Evolutionary conservation across 2,797 vertebrate species (phyloP).

Genomic region (Hirundo rustica): DNA sequence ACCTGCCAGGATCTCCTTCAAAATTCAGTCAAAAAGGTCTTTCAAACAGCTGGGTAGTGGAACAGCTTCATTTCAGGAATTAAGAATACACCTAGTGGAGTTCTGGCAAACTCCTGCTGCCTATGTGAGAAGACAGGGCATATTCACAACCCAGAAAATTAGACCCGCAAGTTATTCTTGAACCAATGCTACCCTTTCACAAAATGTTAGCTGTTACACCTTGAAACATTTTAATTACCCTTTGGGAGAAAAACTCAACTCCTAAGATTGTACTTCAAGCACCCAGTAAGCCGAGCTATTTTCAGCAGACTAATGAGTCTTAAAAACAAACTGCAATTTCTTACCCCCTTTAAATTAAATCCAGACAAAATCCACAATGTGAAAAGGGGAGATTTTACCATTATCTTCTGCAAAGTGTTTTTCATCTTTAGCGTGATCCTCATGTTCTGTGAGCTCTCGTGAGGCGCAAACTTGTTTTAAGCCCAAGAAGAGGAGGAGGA

Average conservation of each 20-base stretch:
- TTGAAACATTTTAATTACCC: neutral
- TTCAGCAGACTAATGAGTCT: slow-evolving; percentile 43
- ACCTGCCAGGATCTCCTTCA: neutral
- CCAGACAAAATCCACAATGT: slow-evolving; percentile 57
- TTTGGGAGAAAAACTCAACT: neutral
- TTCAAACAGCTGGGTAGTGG: neutral
- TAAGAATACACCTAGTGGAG: neutral
- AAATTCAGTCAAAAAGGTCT: neutral
- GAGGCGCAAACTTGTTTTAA: slow-evolving; percentile 91
- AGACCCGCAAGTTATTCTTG: neutral
- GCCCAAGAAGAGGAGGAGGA: slow-evolving; percentile 93
- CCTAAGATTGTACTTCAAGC: neutral
- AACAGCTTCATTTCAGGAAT: neutral
- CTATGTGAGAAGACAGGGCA: neutral
- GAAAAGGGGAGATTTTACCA: slow-evolving; percentile 79
- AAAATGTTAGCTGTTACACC: neutral
- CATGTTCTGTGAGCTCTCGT: slow-evolving; percentile 83
- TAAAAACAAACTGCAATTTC: slow-evolving; percentile 36
- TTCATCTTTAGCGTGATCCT: slow-evolving; percentile 75
- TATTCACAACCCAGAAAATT: neutral
- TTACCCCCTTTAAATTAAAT: slow-evolving; percentile 61
- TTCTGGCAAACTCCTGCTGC: neutral
- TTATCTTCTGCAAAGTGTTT: slow-evolving; percentile 88
- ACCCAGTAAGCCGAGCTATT: neutral
- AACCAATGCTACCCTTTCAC: neutral